Evolutionary conservation across 2,113 vertebrate genomes (phyloP), one percentile per base, ranked within the genome.

Genomic region (Calonectris borealis): DNA sequence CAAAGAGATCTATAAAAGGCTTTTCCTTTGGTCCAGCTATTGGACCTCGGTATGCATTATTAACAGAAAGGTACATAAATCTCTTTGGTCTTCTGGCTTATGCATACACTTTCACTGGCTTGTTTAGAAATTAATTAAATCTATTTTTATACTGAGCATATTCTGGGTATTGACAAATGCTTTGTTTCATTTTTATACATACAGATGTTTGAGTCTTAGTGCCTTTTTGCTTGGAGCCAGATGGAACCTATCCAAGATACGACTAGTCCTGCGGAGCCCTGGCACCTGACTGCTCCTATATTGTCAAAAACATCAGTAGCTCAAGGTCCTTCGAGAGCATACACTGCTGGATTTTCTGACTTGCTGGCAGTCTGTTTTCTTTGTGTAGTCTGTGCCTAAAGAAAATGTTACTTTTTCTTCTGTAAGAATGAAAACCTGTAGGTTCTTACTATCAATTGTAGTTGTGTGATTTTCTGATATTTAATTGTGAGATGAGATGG

Each of bases 221-320:
- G 36, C 14, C 34, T 84, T 94, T 93, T 91, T 93, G 17, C 64
- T 83, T 72, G 31, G 31, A 94, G 86, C 73, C 86, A 93, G 75
- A 73, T 89, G 91, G 96, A 96, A 69, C 6, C 9, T 38, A 69
- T 48, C 88, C 92, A 93, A 78, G 42, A 64, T 58, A 40, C 1
- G 2, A 61, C 77, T 76, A 79, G 61, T 72, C 40, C 77, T 77
- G 70, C 1, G 11, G 29, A 94, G 72, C 36, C 25, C 92, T 89
- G 86, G 77, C 91, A 94, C 70, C 44, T 93, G 65, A 62, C 80
- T 94, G n/a, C 46, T 94, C 73, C 70, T 60, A 69, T 49, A 52
- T 71, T 94, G 70, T 96, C 91, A 94, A 93, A 96, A 96, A 42
- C 54, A 46, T 80, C 86, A 68, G 91, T 54, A 85, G 83, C 66